Evolutionary conservation across 2,888 invertebrate species (phyloP).

Genomic region (Amphimallon solstitiale): DNA sequence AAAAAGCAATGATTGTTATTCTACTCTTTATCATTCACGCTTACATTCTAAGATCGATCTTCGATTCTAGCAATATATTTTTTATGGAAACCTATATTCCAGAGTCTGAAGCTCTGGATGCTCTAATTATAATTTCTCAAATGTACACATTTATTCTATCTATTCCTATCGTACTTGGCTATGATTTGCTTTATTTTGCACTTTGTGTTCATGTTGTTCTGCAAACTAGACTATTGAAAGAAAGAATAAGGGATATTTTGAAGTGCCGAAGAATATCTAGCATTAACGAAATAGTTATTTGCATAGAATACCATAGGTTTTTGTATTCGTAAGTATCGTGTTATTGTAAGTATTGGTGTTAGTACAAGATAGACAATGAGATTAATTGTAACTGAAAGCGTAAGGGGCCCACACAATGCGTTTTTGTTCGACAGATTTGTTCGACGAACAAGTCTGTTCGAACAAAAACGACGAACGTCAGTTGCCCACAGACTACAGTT

Average conservation of each 20-base stretch:
- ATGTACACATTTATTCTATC: not conserved
- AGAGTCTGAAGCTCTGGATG: not conserved
- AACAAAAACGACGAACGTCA: no score
- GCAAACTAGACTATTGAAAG: not conserved
- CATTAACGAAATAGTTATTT: not conserved
- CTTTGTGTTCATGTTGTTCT: not conserved
- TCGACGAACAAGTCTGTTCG: no score
- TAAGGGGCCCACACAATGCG: no score
- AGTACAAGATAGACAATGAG: no score
- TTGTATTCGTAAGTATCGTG: not conserved
- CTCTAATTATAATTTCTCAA: not conserved
- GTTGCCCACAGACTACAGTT: no score
- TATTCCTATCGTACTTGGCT: not conserved
- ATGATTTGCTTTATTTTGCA: constrained; percentile 2
- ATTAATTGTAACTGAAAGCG: no score
- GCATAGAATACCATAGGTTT: not conserved
- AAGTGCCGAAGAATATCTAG: not conserved
- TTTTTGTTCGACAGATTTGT: no score
- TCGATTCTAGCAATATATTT: not conserved
- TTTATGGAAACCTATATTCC: not conserved
- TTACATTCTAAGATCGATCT: not conserved
- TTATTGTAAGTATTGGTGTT: no score
- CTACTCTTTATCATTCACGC: not conserved
- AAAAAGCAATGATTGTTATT: not conserved
- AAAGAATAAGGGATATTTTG: not conserved